A percentile compares a stretch with the other conserved stretches of the same genome.
These are phyloP conservation scores for Plecotus auritus DNA, from an alignment of 2,113 vertebrate genomes.

Conservation along the genomic window DNA sequence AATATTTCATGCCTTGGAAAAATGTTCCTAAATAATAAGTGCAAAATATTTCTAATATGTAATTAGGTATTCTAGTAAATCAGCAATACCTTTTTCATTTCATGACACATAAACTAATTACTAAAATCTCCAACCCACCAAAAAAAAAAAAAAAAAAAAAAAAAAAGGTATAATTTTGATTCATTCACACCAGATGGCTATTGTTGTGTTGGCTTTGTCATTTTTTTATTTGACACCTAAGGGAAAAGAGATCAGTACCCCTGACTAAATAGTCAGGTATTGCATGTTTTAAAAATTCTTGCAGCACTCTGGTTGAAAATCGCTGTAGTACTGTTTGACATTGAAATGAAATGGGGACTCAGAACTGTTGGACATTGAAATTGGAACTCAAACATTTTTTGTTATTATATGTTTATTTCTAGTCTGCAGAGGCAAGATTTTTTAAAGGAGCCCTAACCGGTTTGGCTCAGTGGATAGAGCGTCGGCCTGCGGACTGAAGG, in stretches of 20 bases:
- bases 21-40: background rate
- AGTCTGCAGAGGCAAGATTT: no score
- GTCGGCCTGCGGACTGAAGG: no score
- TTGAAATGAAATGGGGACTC: no score
- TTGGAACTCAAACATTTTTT: no score
- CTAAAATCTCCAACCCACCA: background rate
- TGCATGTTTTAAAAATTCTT: background rate
- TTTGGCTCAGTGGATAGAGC: no score
- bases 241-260: background rate
- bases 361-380: no score
- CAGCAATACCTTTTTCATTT: background rate
- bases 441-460: no score
- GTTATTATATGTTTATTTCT: no score
- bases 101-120: background rate
- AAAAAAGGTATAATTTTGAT: background rate
- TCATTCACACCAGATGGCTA: background rate
- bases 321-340: background rate
- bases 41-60: background rate
- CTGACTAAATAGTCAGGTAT: background rate
- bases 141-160: background rate
- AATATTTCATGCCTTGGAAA: background rate
- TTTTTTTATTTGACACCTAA: background rate
- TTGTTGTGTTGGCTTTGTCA: background rate
- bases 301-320: background rate
- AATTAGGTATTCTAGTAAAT: background rate